Percentiles rank a stretch among this genome's conserved stretches.
Conservation (phyloP, 2,888 invertebrate genomes). For the Hanleya hanleyi region DNA sequence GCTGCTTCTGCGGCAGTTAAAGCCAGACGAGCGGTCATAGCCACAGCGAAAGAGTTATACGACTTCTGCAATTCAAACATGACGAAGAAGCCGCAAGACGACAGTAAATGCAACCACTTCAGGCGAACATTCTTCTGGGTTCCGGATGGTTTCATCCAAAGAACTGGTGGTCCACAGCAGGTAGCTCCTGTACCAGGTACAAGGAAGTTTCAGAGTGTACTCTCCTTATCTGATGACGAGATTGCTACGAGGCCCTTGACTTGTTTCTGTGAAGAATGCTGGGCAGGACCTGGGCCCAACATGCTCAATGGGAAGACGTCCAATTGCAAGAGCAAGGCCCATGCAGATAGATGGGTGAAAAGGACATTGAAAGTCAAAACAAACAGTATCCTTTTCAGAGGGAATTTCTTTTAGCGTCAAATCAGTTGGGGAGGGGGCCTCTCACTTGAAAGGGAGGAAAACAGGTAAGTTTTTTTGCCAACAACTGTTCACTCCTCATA, state of each 20-base stretch:
- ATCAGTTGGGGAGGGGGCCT: too few species aligned
- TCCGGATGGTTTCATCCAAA: neutral
- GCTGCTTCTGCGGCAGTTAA: neutral
- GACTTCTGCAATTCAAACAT: neutral
- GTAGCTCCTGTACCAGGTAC: neutral
- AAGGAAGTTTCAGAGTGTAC: neutral
- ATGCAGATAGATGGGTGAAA: too few species aligned
- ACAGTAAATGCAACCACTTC: neutral
- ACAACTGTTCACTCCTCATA: too few species aligned
- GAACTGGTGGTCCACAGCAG: neutral
- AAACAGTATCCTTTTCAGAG: too few species aligned
- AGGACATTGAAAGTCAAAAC: too few species aligned
- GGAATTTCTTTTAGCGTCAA: too few species aligned
- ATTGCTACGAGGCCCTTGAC: neutral
- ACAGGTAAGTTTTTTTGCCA: too few species aligned
- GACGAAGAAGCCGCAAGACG: neutral
- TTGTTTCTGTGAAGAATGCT: too few species aligned
- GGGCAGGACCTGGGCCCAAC: too few species aligned
- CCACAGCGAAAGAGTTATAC: neutral
- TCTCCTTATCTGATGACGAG: neutral
- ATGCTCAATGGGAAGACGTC: too few species aligned
- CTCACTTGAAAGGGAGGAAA: too few species aligned
- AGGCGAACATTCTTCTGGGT: neutral
- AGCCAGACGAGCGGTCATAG: neutral
- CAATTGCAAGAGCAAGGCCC: too few species aligned